Conservation (phyloP, 2,888 invertebrate species). For the Leptopilina drosophilae region DNA sequence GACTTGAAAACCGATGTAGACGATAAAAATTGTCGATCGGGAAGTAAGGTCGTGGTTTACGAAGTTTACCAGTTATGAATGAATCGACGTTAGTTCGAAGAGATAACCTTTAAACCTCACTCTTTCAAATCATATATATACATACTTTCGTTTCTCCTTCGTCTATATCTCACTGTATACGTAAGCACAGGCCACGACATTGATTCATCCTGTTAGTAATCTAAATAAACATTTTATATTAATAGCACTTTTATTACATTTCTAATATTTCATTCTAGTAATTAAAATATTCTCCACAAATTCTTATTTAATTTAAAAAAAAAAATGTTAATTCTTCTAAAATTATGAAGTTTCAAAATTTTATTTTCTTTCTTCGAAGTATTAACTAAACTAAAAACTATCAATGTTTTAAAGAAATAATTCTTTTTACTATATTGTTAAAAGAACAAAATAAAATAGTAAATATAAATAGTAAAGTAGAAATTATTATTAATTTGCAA, state of each 20-base stretch:
- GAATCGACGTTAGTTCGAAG: constrained; percentile 27
- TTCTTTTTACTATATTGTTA: no score
- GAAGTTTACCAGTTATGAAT: constrained; percentile 42
- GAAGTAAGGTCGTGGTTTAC: constrained; percentile 41
- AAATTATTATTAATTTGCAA: no score
- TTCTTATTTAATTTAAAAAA: no score
- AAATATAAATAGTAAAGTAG: no score
- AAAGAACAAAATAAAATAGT: no score
- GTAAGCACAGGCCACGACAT: constrained; percentile 32
- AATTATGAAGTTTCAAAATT: no score
- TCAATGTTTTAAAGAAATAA: no score
- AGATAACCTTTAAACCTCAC: constrained; percentile 35
- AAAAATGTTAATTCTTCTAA: no score
- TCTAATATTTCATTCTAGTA: no score
- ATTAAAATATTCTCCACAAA: no score
- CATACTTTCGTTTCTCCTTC: constrained; percentile 13
- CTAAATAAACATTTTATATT: constrained; percentile 26
- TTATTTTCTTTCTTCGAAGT: no score
- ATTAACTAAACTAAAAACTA: no score
- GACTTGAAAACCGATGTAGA: not conserved
- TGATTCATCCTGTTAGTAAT: constrained; percentile 29
- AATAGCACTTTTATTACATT: constrained; percentile 7
- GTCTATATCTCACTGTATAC: constrained; percentile 3
- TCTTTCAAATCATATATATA: constrained; percentile 25
- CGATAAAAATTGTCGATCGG: constrained; percentile 28